phyloP scores from a whole-genome alignment of 1,140 invertebrate species.

The Nebria ingens region DNA sequence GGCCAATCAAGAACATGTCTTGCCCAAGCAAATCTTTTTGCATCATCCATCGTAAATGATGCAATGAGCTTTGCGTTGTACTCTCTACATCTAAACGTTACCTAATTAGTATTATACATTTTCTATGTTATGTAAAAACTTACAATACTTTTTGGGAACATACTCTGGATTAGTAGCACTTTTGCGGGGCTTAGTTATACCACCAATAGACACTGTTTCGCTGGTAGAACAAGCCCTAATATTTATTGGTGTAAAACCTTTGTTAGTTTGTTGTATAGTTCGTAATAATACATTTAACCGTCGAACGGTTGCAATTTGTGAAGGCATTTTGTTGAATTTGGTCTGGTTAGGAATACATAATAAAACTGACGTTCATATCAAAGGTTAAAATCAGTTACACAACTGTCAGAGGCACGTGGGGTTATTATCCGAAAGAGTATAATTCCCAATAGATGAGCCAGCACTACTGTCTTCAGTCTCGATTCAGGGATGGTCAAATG shows the following conservation, averaged over 20 bases:
- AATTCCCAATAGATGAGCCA: too few relatives aligned
- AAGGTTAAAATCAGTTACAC: constrained; percentile 3
- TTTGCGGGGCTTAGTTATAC: constrained; percentile 55
- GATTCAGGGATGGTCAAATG: too few relatives aligned
- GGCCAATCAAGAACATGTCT: constrained; percentile 91
- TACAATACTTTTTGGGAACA: constrained; percentile 76
- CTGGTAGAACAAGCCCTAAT: constrained; percentile 37
- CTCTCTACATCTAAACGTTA: constrained; percentile 26
- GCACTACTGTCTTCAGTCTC: too few relatives aligned
- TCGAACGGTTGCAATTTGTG: neutral
- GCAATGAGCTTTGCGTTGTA: constrained; percentile 58
- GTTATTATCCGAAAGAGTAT: too few relatives aligned
- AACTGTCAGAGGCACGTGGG: neutral
- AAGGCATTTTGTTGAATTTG: constrained; percentile 3
- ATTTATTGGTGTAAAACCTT: constrained; percentile 13
- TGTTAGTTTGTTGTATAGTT: neutral
- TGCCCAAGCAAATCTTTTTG: constrained; percentile 88
- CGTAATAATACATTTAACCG: constrained; percentile 10
- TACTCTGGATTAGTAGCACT: constrained; percentile 59
- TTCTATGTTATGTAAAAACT: constrained; percentile 34
- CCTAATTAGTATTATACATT: constrained; percentile 8
- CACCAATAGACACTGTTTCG: constrained; percentile 59
- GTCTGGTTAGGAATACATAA: neutral
- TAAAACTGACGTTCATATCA: neutral
- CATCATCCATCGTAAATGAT: constrained; percentile 86